A percentile compares a stretch with the other conserved stretches of the same genome.
phyloP scores from a whole-genome alignment of 2,888 invertebrate species.

The Megastigmus dorsalis region DNA sequence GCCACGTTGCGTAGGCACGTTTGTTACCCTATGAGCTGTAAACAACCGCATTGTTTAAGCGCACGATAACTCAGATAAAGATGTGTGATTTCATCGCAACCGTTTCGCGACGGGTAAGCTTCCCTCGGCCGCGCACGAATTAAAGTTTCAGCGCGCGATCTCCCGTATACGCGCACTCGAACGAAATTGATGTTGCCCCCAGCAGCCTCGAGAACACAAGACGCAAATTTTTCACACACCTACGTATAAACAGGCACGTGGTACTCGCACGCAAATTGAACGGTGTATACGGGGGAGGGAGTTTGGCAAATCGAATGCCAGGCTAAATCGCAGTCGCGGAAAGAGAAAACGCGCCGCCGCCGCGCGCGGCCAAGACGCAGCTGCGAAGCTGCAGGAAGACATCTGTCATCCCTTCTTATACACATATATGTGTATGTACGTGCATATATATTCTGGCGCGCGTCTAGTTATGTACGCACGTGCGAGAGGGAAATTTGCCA shows the following conservation, averaged over 20 bases:
- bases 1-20: too few species aligned
- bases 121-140: conserved; percentile 4
- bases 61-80: too few species aligned
- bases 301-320: conserved; percentile 42
- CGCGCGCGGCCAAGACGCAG: conserved; percentile 56
- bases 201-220: neutral
- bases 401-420: conserved; percentile 57
- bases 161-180: too few species aligned
- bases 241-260: neutral
- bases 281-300: neutral
- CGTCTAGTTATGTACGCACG: neutral
- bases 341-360: conserved; percentile 48
- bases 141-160: conserved; percentile 17
- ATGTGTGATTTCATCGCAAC: too few species aligned
- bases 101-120: too few species aligned
- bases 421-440: conserved; percentile 17
- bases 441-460: conserved; percentile 7
- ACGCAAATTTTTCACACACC: conserved; percentile 5
- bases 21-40: too few species aligned
- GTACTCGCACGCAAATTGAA: conserved; percentile 26
- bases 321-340: conserved; percentile 1
- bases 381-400: conserved; percentile 51
- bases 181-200: conserved; percentile 10
- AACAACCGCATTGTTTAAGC: too few species aligned
- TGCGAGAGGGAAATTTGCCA: too few species aligned